Percentiles rank a stretch among this genome's conserved stretches.
Conservation (phyloP, 2,797 vertebrate genomes). For the Amblyopsis hoosieri region DNA sequence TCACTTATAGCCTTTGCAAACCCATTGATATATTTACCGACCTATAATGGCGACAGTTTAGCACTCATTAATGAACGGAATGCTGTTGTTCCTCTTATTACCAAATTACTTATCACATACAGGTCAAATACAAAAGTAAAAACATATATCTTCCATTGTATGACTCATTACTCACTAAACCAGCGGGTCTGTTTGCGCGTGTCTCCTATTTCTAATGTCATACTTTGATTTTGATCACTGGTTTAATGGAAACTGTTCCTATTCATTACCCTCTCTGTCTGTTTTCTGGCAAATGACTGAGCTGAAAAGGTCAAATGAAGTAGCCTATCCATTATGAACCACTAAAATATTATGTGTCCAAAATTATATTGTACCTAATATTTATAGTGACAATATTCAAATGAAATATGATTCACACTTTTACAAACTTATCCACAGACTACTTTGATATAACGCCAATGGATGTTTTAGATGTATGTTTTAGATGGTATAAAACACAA, state of each 20-base stretch:
- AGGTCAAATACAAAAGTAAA: neutral
- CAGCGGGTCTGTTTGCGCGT: conserved; percentile 7
- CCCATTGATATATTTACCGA: no score
- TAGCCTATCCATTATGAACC: no score
- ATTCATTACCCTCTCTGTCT: neutral
- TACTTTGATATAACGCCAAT: no score
- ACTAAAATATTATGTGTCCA: neutral
- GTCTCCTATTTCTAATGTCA: conserved; percentile 3
- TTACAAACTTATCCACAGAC: no score
- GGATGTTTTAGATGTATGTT: no score
- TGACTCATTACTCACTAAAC: conserved; percentile 9
- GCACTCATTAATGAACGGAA: no score
- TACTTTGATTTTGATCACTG: conserved; percentile 5
- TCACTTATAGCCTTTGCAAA: no score
- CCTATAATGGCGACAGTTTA: no score
- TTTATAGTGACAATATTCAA: no score
- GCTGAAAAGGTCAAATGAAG: neutral
- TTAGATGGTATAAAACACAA: no score
- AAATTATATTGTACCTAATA: neutral
- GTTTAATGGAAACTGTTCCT: neutral
- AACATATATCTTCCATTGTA: neutral
- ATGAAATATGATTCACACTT: no score
- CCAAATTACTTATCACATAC: neutral
- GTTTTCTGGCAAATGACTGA: conserved; percentile 6
- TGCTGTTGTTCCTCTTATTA: no score